Evolutionary conservation across 2,888 invertebrate species (phyloP).

Genomic region (Rhaphigaster nebulosa): DNA sequence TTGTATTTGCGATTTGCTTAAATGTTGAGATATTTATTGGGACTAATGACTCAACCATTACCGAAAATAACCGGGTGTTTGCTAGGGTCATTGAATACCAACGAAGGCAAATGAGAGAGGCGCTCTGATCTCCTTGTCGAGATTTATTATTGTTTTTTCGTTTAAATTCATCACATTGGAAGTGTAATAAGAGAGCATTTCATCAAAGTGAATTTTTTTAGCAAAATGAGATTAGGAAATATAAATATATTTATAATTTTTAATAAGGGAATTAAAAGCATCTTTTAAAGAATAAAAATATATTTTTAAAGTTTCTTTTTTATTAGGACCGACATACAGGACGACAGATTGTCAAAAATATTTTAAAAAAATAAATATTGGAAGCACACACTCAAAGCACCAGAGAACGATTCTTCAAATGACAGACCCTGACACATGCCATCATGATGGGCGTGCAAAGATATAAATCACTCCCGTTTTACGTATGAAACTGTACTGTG

Average conservation of each 20-base stretch:
- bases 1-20: too few relatives aligned
- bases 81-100: not conserved
- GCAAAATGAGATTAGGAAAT: too few relatives aligned
- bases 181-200: not conserved
- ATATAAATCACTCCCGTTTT: not conserved
- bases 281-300: too few relatives aligned
- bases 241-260: too few relatives aligned
- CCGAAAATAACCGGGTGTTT: not conserved
- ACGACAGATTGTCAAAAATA: not conserved
- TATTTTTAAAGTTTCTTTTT: too few relatives aligned
- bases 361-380: not conserved
- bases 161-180: not conserved
- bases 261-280: too few relatives aligned
- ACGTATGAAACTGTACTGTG: too few relatives aligned
- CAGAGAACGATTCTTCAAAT: not conserved
- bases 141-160: not conserved
- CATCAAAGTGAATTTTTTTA: not conserved
- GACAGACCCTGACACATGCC: not conserved
- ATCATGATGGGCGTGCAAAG: not conserved
- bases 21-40: not conserved
- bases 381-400: not conserved
- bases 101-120: constrained; percentile 14
- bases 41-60: not conserved
- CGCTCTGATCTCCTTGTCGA: not conserved
- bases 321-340: too few relatives aligned